These are phyloP conservation scores for Paracanthobrama guichenoti DNA, from an alignment of 2,113 vertebrate species.

Conservation along the genomic window DNA sequence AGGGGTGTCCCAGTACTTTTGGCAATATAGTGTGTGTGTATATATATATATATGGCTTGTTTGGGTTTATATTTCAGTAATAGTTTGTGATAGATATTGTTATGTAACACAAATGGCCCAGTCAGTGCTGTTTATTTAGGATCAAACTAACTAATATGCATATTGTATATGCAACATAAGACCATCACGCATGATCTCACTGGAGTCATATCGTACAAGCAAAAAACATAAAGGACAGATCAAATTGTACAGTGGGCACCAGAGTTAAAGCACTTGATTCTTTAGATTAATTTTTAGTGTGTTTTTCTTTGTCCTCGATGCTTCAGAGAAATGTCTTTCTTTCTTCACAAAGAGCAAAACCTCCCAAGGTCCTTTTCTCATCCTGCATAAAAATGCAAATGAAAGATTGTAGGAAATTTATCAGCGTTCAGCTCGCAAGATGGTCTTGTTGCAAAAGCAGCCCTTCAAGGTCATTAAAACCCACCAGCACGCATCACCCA, in stretches of 20 bases:
- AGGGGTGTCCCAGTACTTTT: too few relatives aligned
- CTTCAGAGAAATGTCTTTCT: conserved; percentile 21
- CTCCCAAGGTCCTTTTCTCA: conserved; percentile 41
- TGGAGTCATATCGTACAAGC: not conserved
- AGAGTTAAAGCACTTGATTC: not conserved
- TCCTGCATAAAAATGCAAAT: conserved; percentile 40
- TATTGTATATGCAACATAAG: not conserved
- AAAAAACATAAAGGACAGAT: not conserved
- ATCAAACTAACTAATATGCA: not conserved
- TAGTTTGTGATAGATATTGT: too few relatives aligned
- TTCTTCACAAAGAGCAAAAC: conserved; percentile 26
- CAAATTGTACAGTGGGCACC: not conserved
- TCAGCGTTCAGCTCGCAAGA: not conserved
- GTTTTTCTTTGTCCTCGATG: conserved; percentile 14
- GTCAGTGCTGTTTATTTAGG: too few relatives aligned
- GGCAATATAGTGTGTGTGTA: too few relatives aligned
- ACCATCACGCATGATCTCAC: not conserved
- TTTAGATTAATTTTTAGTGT: not conserved
- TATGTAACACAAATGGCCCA: too few relatives aligned
- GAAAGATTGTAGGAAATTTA: not conserved
- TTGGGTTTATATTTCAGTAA: too few relatives aligned
- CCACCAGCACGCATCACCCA: not conserved
- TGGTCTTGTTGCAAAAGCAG: not conserved
- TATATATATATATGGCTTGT: too few relatives aligned
- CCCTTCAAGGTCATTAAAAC: conserved; percentile 26